Base-by-base conservation (phyloP, 2,888 invertebrate genomes). In the Cerceris ruficornis region DNA sequence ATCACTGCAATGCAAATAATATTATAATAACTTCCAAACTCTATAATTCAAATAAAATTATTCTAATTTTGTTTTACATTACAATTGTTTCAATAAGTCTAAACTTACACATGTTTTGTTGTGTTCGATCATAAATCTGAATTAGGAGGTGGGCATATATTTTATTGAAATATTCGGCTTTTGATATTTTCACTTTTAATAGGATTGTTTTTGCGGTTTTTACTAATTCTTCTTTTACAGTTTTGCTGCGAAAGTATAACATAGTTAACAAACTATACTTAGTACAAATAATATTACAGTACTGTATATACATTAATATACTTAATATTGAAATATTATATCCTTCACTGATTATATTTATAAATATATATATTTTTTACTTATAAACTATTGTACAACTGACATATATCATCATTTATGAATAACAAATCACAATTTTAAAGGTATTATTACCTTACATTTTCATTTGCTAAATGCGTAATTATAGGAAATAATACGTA, bases 41-140 rank as follows among this genome's bases (percentile, higher is more conserved):
- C 7, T 41, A 50, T n/a, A 15, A 52, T 14, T 6, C 13, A 41
- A 43, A 9, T 49, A 39, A 52, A 41, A 17, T 28, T 42, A 28
- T 43, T 57, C 15, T 11, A 75, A 55, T 28, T 11, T 11, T 39
- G 55, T 28, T 28, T 28, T 28, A 28, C 28, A 28, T 28, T 28
- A 28, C 28, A 28, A 28, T 28, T 28, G 28, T 28, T 28, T 28
- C 28, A 28, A 28, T 28, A 28, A 28, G 28, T 4, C 28, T 28
- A 54, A 50, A 77, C 14, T 42, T 92, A 95, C 95, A 92, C 93
- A 93, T 93, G 64, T 92, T 93, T 49, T 93, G 91, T 79, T 92
- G 92, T 2, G 90, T 87, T 73, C 93, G 92, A 77, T 95, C 94
- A 88, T 94, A 95, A 60, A 95, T 93, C 85, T 95, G 93, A 78